These are phyloP conservation scores for Lepidocyrtinus sp. DNA, from an alignment of 2,888 invertebrate species.

Conservation along the genomic window DNA sequence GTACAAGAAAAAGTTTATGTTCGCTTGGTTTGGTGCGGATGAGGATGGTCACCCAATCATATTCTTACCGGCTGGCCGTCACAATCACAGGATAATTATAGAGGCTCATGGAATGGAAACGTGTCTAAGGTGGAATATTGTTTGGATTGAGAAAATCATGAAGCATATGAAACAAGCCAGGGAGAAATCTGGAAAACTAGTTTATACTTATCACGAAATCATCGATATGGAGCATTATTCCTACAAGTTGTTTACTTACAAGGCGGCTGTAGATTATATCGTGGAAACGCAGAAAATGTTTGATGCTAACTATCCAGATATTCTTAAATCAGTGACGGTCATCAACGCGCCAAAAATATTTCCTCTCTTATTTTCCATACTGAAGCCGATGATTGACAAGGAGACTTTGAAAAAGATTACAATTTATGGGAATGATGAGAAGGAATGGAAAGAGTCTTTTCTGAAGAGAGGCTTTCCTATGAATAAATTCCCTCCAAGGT, in stretches of 20 bases:
- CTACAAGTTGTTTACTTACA: constrained; percentile 36
- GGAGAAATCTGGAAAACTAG: constrained; percentile 35
- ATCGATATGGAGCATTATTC: constrained; percentile 53
- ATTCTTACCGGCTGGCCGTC: constrained; percentile 42
- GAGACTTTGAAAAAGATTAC: constrained; percentile 43
- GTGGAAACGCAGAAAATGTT: background rate
- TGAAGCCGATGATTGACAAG: constrained; percentile 48
- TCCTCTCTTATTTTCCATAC: constrained; percentile 34
- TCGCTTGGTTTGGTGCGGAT: constrained; percentile 36
- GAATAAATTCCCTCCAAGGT: constrained; percentile 35
- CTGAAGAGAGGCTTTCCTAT: constrained; percentile 26
- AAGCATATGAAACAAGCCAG: constrained; percentile 17
- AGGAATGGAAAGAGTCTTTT: constrained; percentile 41
- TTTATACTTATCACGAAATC: constrained; percentile 35
- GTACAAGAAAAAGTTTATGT: constrained; percentile 28
- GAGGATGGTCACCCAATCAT: constrained; percentile 27
- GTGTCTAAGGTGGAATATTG: constrained; percentile 27
- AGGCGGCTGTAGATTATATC: constrained; percentile 34
- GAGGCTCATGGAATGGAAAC: constrained; percentile 28
- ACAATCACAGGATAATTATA: constrained; percentile 19
- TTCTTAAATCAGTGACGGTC: constrained; percentile 28
- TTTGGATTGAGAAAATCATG: constrained; percentile 52
- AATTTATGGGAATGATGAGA: constrained; percentile 43
- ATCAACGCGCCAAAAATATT: constrained; percentile 60
- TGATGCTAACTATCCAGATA: constrained; percentile 58